A percentile compares a stretch with the other conserved stretches of the same genome.
Evolutionary conservation across 37 sponge, comb jelly and placozoan genomes (phyloP).

Genomic region (Ianthella basta): DNA sequence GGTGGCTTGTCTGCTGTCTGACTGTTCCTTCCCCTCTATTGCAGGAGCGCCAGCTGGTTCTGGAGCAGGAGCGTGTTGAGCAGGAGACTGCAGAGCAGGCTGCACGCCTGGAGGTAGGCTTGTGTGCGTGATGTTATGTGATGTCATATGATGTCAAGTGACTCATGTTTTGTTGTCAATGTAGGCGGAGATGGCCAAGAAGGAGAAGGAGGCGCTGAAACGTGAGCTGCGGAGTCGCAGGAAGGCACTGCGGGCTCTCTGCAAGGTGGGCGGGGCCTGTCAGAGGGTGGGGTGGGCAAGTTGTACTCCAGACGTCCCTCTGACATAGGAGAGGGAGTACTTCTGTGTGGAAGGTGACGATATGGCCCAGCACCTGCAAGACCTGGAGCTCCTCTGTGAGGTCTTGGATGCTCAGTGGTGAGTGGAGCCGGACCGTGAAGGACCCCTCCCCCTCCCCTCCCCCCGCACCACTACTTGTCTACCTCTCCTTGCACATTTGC

Average conservation of each 20-base stretch:
- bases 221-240: constrained; percentile 76
- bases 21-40: background rate
- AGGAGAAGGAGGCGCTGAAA: constrained; percentile 75
- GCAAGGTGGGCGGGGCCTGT: constrained; percentile 51
- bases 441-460: too few relatives aligned
- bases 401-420: constrained; percentile 48
- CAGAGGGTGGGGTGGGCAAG: background rate
- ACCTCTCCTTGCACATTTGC: background rate
- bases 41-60: constrained; percentile 61
- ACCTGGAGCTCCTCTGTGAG: constrained; percentile 72
- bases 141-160: background rate
- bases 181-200: constrained; percentile 52
- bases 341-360: constrained; percentile 56
- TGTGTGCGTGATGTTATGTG: background rate
- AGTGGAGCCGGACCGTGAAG: background rate
- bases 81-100: constrained; percentile 70
- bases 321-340: constrained; percentile 60
- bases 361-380: constrained; percentile 57
- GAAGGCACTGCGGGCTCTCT: constrained; percentile 70
- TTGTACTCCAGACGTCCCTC: background rate
- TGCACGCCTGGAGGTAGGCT: constrained; percentile 50
- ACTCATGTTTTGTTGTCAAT: background rate
- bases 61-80: constrained; percentile 70
- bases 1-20: background rate
- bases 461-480: background rate